phyloP scores from a whole-genome alignment of 2,113 vertebrate species.

The Irena cyanogastra region DNA sequence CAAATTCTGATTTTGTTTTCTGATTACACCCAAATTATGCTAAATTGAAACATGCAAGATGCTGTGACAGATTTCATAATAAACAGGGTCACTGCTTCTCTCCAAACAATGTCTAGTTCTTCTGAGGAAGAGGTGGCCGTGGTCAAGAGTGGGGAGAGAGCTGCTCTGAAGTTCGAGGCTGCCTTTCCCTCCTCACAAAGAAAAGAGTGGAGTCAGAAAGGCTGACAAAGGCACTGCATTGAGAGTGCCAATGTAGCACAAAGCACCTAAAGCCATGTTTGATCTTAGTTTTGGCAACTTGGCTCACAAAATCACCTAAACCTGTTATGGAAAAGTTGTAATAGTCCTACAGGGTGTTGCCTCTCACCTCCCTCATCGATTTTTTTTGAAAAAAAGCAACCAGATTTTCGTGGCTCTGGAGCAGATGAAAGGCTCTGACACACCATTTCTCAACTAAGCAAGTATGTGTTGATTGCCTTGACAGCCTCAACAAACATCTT shows the following conservation, averaged over 20 bases:
- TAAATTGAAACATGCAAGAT: background rate
- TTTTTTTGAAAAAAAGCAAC: background rate
- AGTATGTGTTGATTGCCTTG: background rate
- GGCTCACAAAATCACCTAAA: background rate
- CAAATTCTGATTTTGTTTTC: background rate
- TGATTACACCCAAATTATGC: background rate
- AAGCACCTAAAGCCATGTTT: background rate
- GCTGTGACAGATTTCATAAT: background rate
- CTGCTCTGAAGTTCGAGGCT: background rate
- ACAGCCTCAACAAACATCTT: background rate
- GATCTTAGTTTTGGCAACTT: background rate
- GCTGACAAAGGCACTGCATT: accelerated
- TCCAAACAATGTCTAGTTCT: background rate
- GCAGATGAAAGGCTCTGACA: background rate
- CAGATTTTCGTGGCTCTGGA: background rate
- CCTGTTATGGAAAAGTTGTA: background rate
- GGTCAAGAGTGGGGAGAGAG: background rate
- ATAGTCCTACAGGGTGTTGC: background rate
- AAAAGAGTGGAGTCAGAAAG: background rate
- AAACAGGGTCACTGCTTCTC: background rate
- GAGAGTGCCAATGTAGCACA: background rate
- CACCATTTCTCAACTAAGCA: background rate
- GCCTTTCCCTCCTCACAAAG: background rate
- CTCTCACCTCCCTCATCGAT: background rate
- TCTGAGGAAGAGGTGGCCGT: background rate